These are phyloP conservation scores for Chelonia mydas DNA, from an alignment of 2,797 vertebrate species.

Conservation along the genomic window DNA sequence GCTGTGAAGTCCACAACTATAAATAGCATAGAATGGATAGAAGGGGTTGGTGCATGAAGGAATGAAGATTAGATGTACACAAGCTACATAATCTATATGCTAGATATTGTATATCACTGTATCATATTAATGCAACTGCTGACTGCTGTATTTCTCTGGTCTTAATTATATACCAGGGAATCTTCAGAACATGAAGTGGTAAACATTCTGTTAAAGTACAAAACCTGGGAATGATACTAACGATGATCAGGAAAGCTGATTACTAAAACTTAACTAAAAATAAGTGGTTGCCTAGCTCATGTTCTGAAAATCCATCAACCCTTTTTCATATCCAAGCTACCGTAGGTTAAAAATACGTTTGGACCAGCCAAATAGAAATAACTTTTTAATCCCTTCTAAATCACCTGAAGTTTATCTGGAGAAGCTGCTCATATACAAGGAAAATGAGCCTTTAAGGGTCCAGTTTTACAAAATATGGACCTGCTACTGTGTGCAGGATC, in stretches of 20 bases:
- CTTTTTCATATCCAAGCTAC: background rate
- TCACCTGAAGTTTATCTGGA: conserved; percentile 13
- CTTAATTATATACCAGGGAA: conserved; percentile 34
- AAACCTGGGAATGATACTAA: background rate
- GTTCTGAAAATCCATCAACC: accelerated
- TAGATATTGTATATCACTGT: conserved; percentile 40
- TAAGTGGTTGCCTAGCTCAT: background rate
- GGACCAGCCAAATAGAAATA: background rate
- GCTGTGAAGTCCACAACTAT: background rate
- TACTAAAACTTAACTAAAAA: accelerated
- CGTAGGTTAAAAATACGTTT: background rate
- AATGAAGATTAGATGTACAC: conserved; percentile 23
- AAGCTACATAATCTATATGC: conserved; percentile 21
- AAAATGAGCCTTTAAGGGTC: conserved; percentile 9
- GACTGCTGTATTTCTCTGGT: conserved; percentile 30
- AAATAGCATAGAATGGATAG: conserved; percentile 34
- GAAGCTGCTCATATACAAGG: background rate
- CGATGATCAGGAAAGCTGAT: background rate
- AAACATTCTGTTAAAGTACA: conserved; percentile 35
- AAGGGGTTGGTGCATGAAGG: conserved; percentile 42
- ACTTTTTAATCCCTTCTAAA: background rate
- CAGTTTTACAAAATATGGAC: background rate
- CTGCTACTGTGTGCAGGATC: background rate
- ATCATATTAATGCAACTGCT: conserved; percentile 50
- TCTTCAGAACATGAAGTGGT: background rate